These are phyloP conservation scores for Caranx ignobilis DNA, from an alignment of 2,113 vertebrate genomes.

Conservation along the genomic window DNA sequence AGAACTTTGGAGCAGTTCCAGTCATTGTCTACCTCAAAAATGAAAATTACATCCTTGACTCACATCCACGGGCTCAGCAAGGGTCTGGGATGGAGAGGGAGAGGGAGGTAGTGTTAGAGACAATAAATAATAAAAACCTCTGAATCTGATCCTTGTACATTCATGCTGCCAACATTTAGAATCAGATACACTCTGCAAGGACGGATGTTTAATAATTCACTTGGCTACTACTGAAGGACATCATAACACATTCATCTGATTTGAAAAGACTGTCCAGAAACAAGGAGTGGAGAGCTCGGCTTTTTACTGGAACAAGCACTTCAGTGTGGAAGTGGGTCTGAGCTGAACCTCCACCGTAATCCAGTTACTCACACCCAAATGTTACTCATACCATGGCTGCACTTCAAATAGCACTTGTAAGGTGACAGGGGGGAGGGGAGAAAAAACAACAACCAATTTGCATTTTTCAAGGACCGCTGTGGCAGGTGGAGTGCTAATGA, in stretches of 20 bases:
- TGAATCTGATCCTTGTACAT: constrained; percentile 44
- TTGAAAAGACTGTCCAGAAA: constrained; percentile 39
- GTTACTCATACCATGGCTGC: constrained; percentile 51
- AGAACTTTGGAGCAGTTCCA: no score
- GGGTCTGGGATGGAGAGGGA: background rate
- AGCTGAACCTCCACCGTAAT: constrained; percentile 54
- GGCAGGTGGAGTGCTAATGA: constrained; percentile 76
- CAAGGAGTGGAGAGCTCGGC: background rate
- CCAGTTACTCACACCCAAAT: constrained; percentile 48
- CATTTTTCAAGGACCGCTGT: constrained; percentile 69
- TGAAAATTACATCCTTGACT: constrained; percentile 24
- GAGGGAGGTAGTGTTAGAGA: background rate
- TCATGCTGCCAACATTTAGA: constrained; percentile 26
- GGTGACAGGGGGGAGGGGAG: constrained; percentile 58
- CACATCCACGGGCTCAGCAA: constrained; percentile 2
- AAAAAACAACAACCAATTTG: constrained; percentile 70
- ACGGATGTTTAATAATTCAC: constrained; percentile 48
- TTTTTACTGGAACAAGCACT: constrained; percentile 39
- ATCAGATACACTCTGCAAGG: constrained; percentile 33
- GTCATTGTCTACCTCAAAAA: background rate
- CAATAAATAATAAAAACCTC: constrained; percentile 54
- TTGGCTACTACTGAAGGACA: constrained; percentile 39
- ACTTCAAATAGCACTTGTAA: constrained; percentile 72
- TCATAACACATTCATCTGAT: constrained; percentile 44
- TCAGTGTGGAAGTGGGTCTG: constrained; percentile 46